Base-by-base conservation (phyloP, 2,113 vertebrate genomes). In the Setophaga coronata region DNA sequence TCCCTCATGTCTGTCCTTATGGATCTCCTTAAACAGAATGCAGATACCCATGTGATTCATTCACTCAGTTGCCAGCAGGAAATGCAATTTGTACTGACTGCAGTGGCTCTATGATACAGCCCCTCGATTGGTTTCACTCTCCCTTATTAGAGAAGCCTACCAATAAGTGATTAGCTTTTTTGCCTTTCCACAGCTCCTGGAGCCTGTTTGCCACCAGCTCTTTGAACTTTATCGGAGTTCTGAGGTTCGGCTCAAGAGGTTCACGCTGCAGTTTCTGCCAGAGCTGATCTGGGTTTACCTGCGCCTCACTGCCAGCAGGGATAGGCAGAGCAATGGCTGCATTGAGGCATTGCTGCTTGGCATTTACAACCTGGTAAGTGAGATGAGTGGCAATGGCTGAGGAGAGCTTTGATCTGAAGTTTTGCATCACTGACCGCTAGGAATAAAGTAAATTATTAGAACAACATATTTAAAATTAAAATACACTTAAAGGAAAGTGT, bases 141-240 rank as follows among this genome's bases (percentile, higher is more conserved):
- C 21, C 20, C 23, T 64, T 58, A 5, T 10, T 57, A 64, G 57
- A 79, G 50, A 80, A 82, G 12, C 61, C 43, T 31, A 6, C 33
- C 34, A 42, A 24, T 65, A 86, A 77, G 28, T 72, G 25, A 78
- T 82, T 12, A 64, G 23, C 28, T 57, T 60, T 50, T 74, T 95
- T 96, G 60, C 67, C n/a, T 84, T 95, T 97, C 64, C 26, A 36
- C 95, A 99, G 99, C 98, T 99, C 50, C 97, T 99, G 97, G 99
- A 99, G 96, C 99, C 99, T 23, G 99, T 99, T 92, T 99, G 99
- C 96, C 99, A 99, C 97, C 99, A 99, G 97, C 98, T 99, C 51
- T 99, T 99, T 90, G 99, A 99, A 97, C 98, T 99, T 34, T 99
- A 99, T 93, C 99, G 99, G 67, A 99, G 99, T 95, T 99, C 99